These are phyloP conservation scores for Smutsia gigantea DNA, from an alignment of 2,797 vertebrate genomes.

Conservation along the genomic window DNA sequence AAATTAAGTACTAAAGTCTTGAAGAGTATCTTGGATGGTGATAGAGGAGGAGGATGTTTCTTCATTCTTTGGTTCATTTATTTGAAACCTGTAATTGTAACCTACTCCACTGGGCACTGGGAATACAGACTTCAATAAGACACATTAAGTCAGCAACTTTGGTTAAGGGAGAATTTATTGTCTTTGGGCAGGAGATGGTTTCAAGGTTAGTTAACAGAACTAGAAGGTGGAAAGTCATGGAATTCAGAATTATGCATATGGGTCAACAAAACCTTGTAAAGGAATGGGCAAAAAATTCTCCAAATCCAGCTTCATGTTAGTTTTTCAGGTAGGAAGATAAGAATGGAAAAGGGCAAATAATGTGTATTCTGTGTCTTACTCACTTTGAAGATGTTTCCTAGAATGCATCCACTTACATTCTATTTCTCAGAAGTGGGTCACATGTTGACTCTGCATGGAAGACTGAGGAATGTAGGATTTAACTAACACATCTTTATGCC, in stretches of 20 bases:
- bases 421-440: neutral
- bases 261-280: neutral
- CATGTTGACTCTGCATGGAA: neutral
- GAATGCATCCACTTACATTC: neutral
- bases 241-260: neutral
- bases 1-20: neutral
- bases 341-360: neutral
- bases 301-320: neutral
- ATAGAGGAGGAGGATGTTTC: neutral
- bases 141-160: slow-evolving; percentile 1
- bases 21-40: neutral
- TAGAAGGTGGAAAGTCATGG: neutral
- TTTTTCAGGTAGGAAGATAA: slow-evolving; percentile 6
- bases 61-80: slow-evolving; percentile 11
- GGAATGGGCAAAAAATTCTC: neutral
- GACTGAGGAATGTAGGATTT: neutral
- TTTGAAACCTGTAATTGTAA: slow-evolving; percentile 25
- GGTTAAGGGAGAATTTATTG: neutral
- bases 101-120: neutral
- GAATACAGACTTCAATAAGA: slow-evolving; percentile 18
- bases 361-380: neutral
- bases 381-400: neutral
- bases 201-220: slow-evolving; percentile 19
- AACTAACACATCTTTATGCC: neutral
- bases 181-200: neutral